These are phyloP conservation scores for Microtus pennsylvanicus DNA, from an alignment of 2,113 vertebrate genomes.

Conservation along the genomic window DNA sequence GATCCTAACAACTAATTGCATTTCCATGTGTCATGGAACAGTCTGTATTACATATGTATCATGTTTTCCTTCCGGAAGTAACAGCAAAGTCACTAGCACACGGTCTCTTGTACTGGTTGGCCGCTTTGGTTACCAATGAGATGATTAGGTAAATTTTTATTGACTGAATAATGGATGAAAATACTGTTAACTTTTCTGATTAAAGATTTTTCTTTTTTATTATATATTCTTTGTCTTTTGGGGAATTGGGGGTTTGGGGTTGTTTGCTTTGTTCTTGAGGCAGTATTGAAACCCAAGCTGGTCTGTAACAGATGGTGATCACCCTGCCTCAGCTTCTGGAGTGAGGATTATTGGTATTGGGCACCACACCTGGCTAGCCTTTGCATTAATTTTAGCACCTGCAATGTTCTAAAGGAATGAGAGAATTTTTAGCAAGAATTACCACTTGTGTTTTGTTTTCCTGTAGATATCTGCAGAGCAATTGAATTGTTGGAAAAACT, in stretches of 20 bases:
- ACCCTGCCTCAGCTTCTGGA: not conserved
- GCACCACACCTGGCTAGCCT: not conserved
- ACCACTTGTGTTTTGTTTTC: slow-evolving; percentile 60
- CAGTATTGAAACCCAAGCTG: not conserved
- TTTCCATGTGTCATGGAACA: not conserved
- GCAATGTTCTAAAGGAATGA: not conserved
- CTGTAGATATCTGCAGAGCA: slow-evolving; percentile 96
- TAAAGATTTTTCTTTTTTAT: too few species aligned
- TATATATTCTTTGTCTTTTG: not conserved
- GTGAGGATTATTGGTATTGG: not conserved
- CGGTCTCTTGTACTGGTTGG: not conserved
- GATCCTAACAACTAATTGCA: not conserved
- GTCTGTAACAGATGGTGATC: too few species aligned
- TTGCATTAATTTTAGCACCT: not conserved
- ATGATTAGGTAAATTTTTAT: slow-evolving; percentile 26
- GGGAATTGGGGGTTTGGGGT: too few species aligned
- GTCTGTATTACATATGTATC: not conserved
- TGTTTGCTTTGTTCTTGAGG: not conserved
- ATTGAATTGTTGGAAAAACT: slow-evolving; percentile 98
- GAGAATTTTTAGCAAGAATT: slow-evolving; percentile 10
- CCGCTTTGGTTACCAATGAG: not conserved
- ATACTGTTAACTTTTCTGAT: slow-evolving; percentile 11
- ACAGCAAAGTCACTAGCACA: not conserved
- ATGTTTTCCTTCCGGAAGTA: slow-evolving; percentile 16
- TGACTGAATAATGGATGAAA: not conserved